A percentile compares a stretch with the other conserved stretches of the same genome.
Evolutionary conservation across 2,113 vertebrate genomes (phyloP).

Genomic region (Ibidorhyncha struthersii): DNA sequence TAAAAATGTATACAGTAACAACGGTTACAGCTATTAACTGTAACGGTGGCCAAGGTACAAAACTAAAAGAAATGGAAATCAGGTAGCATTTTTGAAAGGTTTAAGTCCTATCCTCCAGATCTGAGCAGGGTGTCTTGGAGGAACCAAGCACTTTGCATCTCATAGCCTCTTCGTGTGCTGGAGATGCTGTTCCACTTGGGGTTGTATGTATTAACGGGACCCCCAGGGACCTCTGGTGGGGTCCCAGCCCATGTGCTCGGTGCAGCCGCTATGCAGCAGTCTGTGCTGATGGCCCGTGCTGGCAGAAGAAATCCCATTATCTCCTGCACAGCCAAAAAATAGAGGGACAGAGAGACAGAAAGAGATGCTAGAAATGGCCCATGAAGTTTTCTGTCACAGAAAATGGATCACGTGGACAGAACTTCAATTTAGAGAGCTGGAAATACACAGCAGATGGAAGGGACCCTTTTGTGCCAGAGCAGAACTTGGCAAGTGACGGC

Average conservation of each 20-base stretch:
- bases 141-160: not conserved
- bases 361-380: not conserved
- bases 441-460: slow-evolving; percentile 37
- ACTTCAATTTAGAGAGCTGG: slow-evolving; percentile 9
- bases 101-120: not conserved
- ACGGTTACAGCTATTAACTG: not conserved
- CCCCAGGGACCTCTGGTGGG: not conserved
- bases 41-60: not conserved
- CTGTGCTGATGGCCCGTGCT: not conserved
- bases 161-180: not conserved
- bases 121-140: not conserved
- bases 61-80: not conserved
- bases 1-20: not conserved
- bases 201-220: not conserved
- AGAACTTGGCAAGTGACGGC: slow-evolving; percentile 5
- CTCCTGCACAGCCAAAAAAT: not conserved
- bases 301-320: not conserved
- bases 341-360: not conserved
- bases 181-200: not conserved
- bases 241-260: not conserved
- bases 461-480: slow-evolving; percentile 17
- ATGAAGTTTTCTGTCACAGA: not conserved
- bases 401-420: not conserved
- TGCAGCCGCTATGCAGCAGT: not conserved
- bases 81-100: not conserved